Conservation (phyloP, 2,113 vertebrate species). For the Bothrops jararaca region DNA sequence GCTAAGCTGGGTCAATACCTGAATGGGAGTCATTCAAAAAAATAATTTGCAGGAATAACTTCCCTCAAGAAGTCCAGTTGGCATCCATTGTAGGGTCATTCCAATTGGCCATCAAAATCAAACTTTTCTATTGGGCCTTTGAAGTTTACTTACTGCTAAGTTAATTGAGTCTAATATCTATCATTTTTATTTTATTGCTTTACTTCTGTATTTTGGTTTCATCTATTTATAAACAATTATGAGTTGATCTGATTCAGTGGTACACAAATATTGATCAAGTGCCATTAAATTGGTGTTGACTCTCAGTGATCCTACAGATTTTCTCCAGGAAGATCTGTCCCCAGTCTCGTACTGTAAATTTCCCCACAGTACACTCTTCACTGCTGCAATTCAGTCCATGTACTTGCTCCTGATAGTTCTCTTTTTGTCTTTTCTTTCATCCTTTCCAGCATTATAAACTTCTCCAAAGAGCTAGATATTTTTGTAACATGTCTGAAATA, state of each 20-base stretch:
- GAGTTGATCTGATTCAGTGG: not conserved
- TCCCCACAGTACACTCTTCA: not conserved
- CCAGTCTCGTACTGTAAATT: not conserved
- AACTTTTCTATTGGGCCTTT: not conserved
- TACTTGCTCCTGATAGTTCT: not conserved
- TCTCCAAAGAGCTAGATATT: not conserved
- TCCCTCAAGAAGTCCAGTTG: not conserved
- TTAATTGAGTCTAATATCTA: not conserved
- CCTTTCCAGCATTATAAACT: not conserved
- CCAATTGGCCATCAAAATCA: not conserved
- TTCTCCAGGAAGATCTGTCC: not conserved
- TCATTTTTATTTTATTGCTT: not conserved
- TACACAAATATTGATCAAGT: not conserved
- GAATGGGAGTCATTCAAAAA: not conserved
- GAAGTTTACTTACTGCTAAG: not conserved
- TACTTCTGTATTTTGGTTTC: not conserved
- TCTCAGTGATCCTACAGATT: not conserved
- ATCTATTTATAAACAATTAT: not conserved
- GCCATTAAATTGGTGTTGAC: not conserved
- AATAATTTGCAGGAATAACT: not conserved
- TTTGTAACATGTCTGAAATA: not conserved
- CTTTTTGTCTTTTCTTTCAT: not conserved
- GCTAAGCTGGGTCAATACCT: not conserved
- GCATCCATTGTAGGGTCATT: not conserved
- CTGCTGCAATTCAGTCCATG: not conserved